Base-by-base conservation (phyloP, 35 echinoderm and acorn worm species). In the Lytechinus variegatus region DNA sequence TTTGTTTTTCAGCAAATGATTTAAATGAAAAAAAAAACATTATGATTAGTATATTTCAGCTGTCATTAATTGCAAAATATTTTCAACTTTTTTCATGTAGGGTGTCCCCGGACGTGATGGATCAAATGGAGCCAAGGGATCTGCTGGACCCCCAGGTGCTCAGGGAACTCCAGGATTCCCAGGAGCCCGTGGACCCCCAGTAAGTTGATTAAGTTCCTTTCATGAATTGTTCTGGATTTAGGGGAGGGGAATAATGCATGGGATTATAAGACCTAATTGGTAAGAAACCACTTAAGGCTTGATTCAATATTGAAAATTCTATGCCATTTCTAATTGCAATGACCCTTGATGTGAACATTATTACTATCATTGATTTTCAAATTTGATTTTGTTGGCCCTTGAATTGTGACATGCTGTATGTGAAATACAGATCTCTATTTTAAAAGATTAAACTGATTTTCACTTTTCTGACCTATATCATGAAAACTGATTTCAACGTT, bases 51-150 rank as follows among this genome's bases (percentile, higher is more conserved):
- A 58, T 58, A 11, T 58, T 58, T 13, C 56, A 58, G 56, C 13
- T 58, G 56, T 58, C 5, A 11, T 44, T 44, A 44, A 44, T 58
- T 58, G 56, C 13, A 58, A 58, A 13, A 58, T 58, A 58, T 58
- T 58, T 58, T 90, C 10, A 6, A 4, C 87, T 44, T 52, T 44
- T 12, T 95, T 21, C 27, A 13, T 95, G 9, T 96, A 97, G 92
- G 98, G 98, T 86, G 57, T 95, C 27, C 92, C 98, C 92, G 98
- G 98, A 95, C 95, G 96, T 94, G 97, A 99, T 96, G 98, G 98
- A 28, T 60, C 94, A 29, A 14, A 79, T 54, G 98, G 97, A 97
- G 86, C 98, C 10, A 99, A 99, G 58, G 98, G 98, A 96, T 58
- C 97, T 44, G 56, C 71, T 96, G 98, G 98, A 55, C 94, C 98